Evolutionary conservation across 1,140 invertebrate genomes (phyloP).

Genomic region (Drosophila santomea): DNA sequence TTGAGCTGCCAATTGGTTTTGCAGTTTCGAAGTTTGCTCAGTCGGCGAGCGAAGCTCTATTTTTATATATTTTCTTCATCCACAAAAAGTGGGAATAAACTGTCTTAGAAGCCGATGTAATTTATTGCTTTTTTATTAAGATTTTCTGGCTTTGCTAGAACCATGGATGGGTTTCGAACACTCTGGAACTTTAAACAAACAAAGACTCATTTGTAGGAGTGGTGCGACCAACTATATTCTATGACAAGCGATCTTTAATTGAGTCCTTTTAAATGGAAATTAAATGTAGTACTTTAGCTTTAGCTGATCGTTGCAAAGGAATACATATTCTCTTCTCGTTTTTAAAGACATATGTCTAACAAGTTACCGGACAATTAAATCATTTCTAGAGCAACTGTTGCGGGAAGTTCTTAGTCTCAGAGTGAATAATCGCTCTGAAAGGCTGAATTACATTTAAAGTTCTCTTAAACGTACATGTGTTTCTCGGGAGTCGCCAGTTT

Average conservation of each 20-base stretch:
- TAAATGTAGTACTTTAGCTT: neutral
- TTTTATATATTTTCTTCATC: neutral
- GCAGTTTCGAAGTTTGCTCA: conserved; percentile 28
- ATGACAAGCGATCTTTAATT: too few species aligned
- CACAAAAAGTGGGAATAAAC: neutral
- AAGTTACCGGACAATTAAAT: neutral
- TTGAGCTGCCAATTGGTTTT: conserved; percentile 36
- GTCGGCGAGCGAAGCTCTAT: conserved; percentile 19
- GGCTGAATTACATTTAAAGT: neutral
- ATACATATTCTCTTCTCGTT: neutral
- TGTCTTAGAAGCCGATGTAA: neutral
- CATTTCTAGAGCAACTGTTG: neutral
- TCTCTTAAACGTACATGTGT: neutral
- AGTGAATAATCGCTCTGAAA: neutral
- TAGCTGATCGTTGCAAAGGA: too few species aligned
- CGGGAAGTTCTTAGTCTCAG: too few species aligned
- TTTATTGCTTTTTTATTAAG: neutral
- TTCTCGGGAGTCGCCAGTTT: neutral
- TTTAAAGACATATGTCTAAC: too few species aligned
- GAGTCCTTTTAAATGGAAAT: neutral
- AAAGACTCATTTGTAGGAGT: neutral
- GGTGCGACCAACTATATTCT: neutral
- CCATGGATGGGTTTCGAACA: neutral
- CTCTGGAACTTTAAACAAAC: neutral
- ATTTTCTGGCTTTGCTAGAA: neutral